Percentiles rank a stretch among this genome's conserved stretches.
Evolutionary conservation across 2,888 invertebrate genomes (phyloP).

Genomic region (Drosophila greeni): DNA sequence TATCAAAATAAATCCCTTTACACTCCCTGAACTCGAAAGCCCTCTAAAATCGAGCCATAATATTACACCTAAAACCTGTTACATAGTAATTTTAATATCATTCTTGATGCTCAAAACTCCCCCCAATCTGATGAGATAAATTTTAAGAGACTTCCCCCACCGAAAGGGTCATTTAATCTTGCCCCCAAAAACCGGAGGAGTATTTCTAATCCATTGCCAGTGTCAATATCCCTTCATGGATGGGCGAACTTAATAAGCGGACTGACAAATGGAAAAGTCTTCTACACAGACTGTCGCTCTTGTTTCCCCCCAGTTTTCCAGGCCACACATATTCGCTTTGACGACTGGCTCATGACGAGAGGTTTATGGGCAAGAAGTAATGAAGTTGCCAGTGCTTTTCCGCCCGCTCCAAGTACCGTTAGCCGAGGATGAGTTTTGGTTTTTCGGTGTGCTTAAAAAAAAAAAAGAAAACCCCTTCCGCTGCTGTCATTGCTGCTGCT

Average conservation of each 20-base stretch:
- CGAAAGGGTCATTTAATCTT: conserved; percentile 6
- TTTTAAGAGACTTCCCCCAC: neutral
- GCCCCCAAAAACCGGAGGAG: neutral
- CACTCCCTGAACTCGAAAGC: rapidly evolving
- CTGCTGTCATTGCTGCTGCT: conserved; percentile 24
- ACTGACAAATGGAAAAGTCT: conserved; percentile 27
- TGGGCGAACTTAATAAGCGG: conserved; percentile 25
- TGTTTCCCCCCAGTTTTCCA: neutral
- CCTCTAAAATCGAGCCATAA: neutral
- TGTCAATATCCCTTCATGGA: conserved; percentile 39
- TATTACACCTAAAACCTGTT: neutral
- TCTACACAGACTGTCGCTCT: conserved; percentile 8
- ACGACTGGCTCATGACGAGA: conserved; percentile 51
- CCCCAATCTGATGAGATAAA: neutral
- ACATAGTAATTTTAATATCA: conserved; percentile 1
- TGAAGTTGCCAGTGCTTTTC: conserved; percentile 29
- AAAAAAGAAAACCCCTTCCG: conserved; percentile 4
- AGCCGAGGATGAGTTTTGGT: conserved; percentile 38
- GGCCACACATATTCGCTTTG: conserved; percentile 17
- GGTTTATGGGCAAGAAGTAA: conserved; percentile 46
- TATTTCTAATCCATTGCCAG: conserved; percentile 28
- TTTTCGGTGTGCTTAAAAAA: conserved; percentile 16
- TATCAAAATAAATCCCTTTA: neutral
- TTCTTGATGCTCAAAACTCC: neutral
- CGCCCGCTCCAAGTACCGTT: conserved; percentile 26